Percentiles rank a stretch among this genome's conserved stretches.
phyloP scores from a whole-genome alignment of 92 coral and sea anemone species.

The Epizoanthus ramosus region DNA sequence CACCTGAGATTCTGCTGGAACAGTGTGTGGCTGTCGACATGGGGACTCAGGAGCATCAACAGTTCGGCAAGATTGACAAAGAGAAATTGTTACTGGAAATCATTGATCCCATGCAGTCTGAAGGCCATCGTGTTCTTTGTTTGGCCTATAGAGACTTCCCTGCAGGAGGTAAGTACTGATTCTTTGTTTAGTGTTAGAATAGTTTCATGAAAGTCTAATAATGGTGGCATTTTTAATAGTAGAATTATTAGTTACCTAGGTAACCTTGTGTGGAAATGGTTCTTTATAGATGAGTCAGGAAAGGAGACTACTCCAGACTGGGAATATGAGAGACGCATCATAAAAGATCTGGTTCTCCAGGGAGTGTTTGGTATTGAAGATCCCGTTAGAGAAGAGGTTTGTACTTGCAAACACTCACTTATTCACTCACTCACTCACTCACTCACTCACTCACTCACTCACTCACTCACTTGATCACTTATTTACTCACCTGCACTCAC shows the following conservation, averaged over 20 bases:
- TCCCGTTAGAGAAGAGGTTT: constrained; percentile 89
- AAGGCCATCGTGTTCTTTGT: constrained; percentile 70
- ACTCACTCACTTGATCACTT: too few species aligned
- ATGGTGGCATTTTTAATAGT: too few species aligned
- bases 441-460: too few species aligned
- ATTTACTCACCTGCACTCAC: neutral
- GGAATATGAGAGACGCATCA: constrained; percentile 47
- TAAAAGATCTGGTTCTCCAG: constrained; percentile 66
- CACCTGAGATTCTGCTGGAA: constrained; percentile 75
- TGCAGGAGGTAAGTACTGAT: constrained; percentile 47
- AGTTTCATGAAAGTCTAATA: too few species aligned
- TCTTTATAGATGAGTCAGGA: constrained; percentile 21
- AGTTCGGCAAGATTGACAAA: constrained; percentile 55
- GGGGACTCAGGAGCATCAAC: constrained; percentile 53
- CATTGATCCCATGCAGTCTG: constrained; percentile 70
- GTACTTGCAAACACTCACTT: neutral
- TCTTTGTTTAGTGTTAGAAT: too few species aligned
- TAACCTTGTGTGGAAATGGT: too few species aligned
- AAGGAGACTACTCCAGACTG: constrained; percentile 35
- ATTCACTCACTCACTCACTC: too few species aligned
- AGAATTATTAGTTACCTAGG: too few species aligned
- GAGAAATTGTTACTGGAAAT: constrained; percentile 69
- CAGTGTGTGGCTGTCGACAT: constrained; percentile 58
- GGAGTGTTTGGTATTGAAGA: constrained; percentile 86
- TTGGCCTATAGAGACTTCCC: constrained; percentile 65